A percentile compares a stretch with the other conserved stretches of the same genome.
Evolutionary conservation across 2,888 invertebrate genomes (phyloP).

Genomic region (Drosophila sordidapex): DNA sequence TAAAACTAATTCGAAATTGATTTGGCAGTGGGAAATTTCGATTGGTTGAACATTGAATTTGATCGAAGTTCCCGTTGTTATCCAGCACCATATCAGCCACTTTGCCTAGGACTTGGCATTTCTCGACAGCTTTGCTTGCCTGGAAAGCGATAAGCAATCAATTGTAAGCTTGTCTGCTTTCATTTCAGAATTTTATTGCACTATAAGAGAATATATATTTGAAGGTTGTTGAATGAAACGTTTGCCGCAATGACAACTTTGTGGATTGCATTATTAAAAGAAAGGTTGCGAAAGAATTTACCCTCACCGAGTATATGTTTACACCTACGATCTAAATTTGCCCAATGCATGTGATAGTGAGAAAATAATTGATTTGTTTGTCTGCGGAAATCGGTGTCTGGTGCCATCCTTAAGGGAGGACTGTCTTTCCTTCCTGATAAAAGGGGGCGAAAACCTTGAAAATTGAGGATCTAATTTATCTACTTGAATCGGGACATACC

Average conservation of each 20-base stretch:
- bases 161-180: not conserved
- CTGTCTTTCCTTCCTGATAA: not conserved
- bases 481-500: constrained; percentile 16
- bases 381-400: constrained; percentile 18
- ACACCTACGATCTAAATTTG: constrained; percentile 5
- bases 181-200: too few species aligned
- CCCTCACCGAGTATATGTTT: constrained; percentile 16
- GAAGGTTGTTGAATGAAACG: constrained; percentile 5
- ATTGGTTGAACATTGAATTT: not conserved
- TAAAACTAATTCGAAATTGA: not conserved
- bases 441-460: not conserved
- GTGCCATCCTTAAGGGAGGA: constrained; percentile 11
- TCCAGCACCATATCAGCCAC: constrained; percentile 2
- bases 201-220: not conserved
- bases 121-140: not conserved
- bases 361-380: constrained; percentile 18
- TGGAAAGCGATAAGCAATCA: not conserved
- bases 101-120: not conserved
- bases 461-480: not conserved
- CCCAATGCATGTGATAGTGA: not conserved
- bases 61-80: constrained; percentile 1
- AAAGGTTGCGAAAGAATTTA: not conserved
- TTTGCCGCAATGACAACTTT: constrained; percentile 19
- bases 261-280: constrained; percentile 38
- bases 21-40: not conserved